phyloP scores from a whole-genome alignment of 2,797 vertebrate species.

The Lacerta viridis region DNA sequence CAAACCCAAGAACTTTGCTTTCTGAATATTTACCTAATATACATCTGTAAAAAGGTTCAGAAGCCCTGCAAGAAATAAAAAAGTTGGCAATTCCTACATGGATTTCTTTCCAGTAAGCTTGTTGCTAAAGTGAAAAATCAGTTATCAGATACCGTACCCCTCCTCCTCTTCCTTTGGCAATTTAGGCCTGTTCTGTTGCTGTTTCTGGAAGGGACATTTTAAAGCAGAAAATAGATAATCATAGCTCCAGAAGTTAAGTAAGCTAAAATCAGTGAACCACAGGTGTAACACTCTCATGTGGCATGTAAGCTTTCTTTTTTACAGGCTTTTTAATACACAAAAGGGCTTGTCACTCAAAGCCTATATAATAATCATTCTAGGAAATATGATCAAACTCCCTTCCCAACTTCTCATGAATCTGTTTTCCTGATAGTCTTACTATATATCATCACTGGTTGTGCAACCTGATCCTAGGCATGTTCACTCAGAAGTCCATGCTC shows the following conservation, averaged over 20 bases:
- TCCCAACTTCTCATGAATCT: neutral
- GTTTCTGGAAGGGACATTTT: conserved; percentile 31
- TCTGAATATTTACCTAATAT: neutral
- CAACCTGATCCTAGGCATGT: neutral
- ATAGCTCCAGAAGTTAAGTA: conserved; percentile 47
- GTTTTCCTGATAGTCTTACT: neutral
- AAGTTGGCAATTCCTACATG: neutral
- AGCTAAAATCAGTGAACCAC: neutral
- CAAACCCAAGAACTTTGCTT: no score
- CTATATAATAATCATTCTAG: neutral
- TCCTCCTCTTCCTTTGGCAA: conserved; percentile 44
- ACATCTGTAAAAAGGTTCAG: neutral
- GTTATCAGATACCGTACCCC: conserved; percentile 14
- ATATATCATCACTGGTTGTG: neutral
- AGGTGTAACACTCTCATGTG: neutral
- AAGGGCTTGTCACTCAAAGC: neutral
- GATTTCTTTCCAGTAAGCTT: conserved; percentile 59
- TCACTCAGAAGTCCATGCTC: neutral
- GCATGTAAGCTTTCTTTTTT: neutral
- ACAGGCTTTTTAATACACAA: neutral
- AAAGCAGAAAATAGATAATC: conserved; percentile 42
- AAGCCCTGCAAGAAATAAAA: neutral
- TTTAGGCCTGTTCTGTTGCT: conserved; percentile 11
- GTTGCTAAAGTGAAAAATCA: conserved; percentile 41
- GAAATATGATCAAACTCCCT: neutral